Base-by-base conservation (phyloP, 1,140 invertebrate genomes). In the Formica exsecta region DNA sequence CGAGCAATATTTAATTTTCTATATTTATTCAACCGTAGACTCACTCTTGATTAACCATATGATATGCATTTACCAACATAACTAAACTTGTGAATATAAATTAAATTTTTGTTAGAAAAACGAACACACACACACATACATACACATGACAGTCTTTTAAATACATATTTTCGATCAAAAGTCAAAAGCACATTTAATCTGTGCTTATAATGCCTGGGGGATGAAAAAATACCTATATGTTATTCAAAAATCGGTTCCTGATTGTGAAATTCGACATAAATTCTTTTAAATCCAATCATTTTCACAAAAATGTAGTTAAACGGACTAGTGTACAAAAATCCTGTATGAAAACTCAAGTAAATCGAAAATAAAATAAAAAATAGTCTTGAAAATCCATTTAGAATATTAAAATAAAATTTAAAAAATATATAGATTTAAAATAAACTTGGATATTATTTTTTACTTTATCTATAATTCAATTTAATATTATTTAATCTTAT, bases 51-150 rank as follows among this genome's bases (percentile, higher is more conserved):
- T 41, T 13, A 57, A 57, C 22, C 1, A 25, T 25, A 48, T 19
- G 16, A 48, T 48, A 48, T 48, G 16, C 25, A 29, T 59, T 25
- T 59, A 75, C 41, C 13, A 0, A 1, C n/a, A n/a, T 41, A 25
- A 25, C n/a, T 75, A 4, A 25, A 57, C n/a, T 59, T 59, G 1
- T 57, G 3, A 73, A 51, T 25, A 7, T 29, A 16, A 73, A 76
- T n/a, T 75, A 0, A 76, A n/a, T 76, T n/a, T 76, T 62, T 64
- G n/a, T 48, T 54, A n/a, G 8, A 9, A 16, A 25, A n/a, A 2
- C 11, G 1, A 73, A 13, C 29, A 54, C 2, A 1, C 13, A 51
- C 3, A 3, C 3, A 32, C 25, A 29, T 6, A 51, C 3, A 3
- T 1, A 32, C 6, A 1, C 13, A 51, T 51, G 5, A 16, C 29